Conservation (phyloP, 2,797 vertebrate genomes). For the Taenioides sp. region DNA sequence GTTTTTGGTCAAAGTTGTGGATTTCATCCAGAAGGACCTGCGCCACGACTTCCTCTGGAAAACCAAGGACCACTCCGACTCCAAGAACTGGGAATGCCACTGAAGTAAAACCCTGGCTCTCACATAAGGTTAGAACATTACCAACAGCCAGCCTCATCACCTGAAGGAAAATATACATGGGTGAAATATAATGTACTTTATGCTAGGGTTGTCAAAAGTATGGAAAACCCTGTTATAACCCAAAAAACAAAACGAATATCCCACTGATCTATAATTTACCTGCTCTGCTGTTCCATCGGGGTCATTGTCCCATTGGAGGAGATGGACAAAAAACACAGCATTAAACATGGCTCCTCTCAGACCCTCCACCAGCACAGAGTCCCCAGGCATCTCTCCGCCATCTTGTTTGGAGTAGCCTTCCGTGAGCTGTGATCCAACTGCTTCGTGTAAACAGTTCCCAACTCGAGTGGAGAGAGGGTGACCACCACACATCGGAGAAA, state of each 20-base stretch:
- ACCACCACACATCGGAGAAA: slow-evolving; percentile 50
- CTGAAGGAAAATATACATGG: slow-evolving; percentile 29
- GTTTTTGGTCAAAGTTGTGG: slow-evolving; percentile 19
- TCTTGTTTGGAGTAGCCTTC: slow-evolving; percentile 7
- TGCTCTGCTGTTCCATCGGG: slow-evolving; percentile 28
- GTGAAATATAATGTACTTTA: background rate
- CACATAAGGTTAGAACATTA: slow-evolving; percentile 45
- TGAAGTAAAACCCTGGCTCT: slow-evolving; percentile 38
- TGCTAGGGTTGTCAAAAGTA: too few relatives aligned
- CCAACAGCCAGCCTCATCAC: slow-evolving; percentile 46
- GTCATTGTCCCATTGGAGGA: slow-evolving; percentile 42
- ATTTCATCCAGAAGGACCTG: slow-evolving; percentile 49
- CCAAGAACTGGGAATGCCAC: slow-evolving; percentile 64
- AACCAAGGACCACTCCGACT: slow-evolving; percentile 40
- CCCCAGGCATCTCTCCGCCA: slow-evolving; percentile 15
- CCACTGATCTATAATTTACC: slow-evolving; percentile 26
- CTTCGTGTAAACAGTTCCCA: slow-evolving; percentile 32
- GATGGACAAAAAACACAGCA: slow-evolving; percentile 51
- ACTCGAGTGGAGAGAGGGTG: slow-evolving; percentile 47
- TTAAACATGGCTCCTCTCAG: slow-evolving; percentile 19
- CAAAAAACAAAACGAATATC: background rate
- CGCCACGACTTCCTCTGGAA: slow-evolving; percentile 36
- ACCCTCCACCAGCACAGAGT: slow-evolving; percentile 33
- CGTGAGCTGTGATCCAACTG: slow-evolving; percentile 22
- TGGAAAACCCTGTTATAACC: too few relatives aligned